These are phyloP conservation scores for Chrysocyon brachyurus DNA, from an alignment of 2,797 vertebrate genomes.

Conservation along the genomic window DNA sequence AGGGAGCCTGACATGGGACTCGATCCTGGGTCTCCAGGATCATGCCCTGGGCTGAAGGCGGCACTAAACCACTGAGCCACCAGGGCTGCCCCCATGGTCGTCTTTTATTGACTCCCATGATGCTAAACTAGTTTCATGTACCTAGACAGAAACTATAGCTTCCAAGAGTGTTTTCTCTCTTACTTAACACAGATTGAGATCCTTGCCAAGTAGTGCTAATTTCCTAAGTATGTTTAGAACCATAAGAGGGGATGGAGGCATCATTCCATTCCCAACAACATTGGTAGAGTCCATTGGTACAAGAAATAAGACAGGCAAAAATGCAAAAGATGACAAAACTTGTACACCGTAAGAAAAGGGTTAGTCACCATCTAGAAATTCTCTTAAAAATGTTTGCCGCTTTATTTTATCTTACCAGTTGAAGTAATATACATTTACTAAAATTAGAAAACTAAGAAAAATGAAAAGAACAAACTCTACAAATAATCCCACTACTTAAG, in stretches of 20 bases:
- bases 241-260: not conserved
- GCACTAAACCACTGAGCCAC: no score
- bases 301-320: not conserved
- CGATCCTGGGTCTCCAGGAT: no score
- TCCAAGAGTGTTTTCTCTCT: not conserved
- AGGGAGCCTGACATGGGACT: no score
- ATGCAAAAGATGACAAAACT: not conserved
- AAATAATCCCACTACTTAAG: not conserved
- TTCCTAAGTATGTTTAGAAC: not conserved
- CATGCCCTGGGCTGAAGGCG: no score
- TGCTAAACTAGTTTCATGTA: not conserved
- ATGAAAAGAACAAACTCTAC: not conserved
- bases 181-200: not conserved
- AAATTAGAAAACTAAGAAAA: slow-evolving; percentile 37
- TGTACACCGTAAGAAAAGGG: not conserved
- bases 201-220: not conserved
- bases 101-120: not conserved
- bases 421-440: not conserved
- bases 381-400: not conserved
- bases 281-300: not conserved
- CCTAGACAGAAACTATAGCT: not conserved
- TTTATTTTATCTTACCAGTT: not conserved
- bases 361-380: not conserved
- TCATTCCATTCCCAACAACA: not conserved
- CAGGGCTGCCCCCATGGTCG: not conserved